Conservation (phyloP, 2,888 invertebrate species). For the Salticus scenicus region DNA sequence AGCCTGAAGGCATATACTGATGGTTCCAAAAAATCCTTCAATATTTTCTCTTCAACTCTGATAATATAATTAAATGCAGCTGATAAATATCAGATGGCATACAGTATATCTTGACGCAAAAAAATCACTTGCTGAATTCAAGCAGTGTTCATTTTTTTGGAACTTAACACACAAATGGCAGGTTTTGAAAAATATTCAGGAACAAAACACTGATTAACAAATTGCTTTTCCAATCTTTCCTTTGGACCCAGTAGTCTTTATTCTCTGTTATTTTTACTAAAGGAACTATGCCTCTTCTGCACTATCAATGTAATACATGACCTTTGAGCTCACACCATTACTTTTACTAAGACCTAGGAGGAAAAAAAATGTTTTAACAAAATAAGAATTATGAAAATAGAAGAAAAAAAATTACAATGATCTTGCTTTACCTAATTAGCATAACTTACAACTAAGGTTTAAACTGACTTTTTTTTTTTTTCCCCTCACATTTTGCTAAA, state of each 20-base stretch:
- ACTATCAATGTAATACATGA: constrained; percentile 40
- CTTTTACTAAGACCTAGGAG: constrained; percentile 18
- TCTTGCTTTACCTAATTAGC: too few species aligned
- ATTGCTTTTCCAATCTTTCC: constrained; percentile 19
- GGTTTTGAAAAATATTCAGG: constrained; percentile 48
- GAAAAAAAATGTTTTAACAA: constrained; percentile 5
- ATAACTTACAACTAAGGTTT: too few species aligned
- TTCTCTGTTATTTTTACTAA: constrained; percentile 21
- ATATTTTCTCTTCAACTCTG: not conserved
- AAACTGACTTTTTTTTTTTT: too few species aligned
- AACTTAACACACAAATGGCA: constrained; percentile 55
- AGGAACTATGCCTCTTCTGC: constrained; percentile 49
- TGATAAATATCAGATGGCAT: not conserved
- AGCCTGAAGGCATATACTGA: constrained; percentile 63
- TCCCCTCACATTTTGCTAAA: too few species aligned
- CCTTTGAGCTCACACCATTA: constrained; percentile 18
- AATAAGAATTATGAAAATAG: too few species aligned
- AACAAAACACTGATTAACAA: constrained; percentile 57
- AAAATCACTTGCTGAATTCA: not conserved
- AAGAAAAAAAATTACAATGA: too few species aligned
- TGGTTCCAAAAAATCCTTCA: constrained; percentile 33
- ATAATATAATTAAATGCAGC: not conserved
- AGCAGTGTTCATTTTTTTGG: constrained; percentile 42
- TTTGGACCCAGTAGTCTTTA: constrained; percentile 44
- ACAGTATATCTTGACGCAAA: not conserved